Percentiles rank a stretch among this genome's conserved stretches.
phyloP scores from a whole-genome alignment of 1,140 invertebrate species.

The Lepidurus apus region DNA sequence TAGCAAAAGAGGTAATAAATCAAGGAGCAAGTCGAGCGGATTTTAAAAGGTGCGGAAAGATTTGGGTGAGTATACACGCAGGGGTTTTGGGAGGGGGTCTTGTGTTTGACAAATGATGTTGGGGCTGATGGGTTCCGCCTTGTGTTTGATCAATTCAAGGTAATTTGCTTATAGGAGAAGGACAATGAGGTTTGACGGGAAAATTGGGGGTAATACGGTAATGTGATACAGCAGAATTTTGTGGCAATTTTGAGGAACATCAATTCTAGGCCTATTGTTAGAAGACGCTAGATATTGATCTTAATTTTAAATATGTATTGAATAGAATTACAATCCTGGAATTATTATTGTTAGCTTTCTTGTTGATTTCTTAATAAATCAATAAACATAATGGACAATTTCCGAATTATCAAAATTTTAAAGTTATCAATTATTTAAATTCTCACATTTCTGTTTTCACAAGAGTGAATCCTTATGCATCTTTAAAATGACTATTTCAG shows the following conservation, averaged over 20 bases:
- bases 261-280: neutral
- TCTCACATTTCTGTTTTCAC: too few relatives aligned
- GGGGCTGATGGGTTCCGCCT: neutral
- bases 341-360: neutral
- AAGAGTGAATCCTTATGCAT: too few relatives aligned
- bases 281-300: neutral
- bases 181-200: neutral
- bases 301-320: too few relatives aligned
- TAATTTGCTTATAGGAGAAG: conserved; percentile 14
- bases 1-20: neutral
- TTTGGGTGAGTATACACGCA: neutral
- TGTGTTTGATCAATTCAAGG: conserved; percentile 13
- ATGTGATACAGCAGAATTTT: neutral
- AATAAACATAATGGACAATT: neutral
- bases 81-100: neutral
- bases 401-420: too few relatives aligned
- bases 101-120: neutral
- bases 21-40: neutral
- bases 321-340: neutral
- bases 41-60: conserved; percentile 16
- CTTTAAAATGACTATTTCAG: too few relatives aligned
- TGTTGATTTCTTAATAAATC: neutral
- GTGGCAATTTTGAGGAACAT: neutral
- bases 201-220: neutral
- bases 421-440: too few relatives aligned